Conservation (phyloP, 2,888 invertebrate genomes). For the Synergus gifuensis region DNA sequence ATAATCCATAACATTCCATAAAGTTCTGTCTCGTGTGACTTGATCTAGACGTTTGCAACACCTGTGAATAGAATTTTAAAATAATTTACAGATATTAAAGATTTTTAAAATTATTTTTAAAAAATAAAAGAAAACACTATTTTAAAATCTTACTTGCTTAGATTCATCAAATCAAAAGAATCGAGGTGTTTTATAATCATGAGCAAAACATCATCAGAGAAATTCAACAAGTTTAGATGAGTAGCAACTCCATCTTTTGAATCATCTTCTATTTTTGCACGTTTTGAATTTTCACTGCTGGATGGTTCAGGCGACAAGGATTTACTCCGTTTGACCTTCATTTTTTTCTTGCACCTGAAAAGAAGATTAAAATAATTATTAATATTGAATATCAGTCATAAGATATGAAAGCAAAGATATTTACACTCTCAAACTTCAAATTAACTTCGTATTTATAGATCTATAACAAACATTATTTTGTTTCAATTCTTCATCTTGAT, state of each 20-base stretch:
- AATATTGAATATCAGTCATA: not conserved
- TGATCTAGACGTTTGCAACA: constrained; percentile 78
- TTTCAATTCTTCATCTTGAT: too few relatives aligned
- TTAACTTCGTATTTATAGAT: not conserved
- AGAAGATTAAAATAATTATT: not conserved
- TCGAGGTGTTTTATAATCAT: constrained; percentile 79
- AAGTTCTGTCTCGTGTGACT: constrained; percentile 79
- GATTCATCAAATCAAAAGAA: constrained; percentile 78
- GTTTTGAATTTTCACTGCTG: constrained; percentile 66
- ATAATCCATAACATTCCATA: constrained; percentile 80
- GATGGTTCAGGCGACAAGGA: constrained; percentile 72
- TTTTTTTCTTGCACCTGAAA: constrained; percentile 28
- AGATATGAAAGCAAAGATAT: not conserved
- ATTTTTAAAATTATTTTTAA: not conserved
- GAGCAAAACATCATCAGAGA: constrained; percentile 82
- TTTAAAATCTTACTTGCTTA: constrained; percentile 37
- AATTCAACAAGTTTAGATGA: constrained; percentile 76
- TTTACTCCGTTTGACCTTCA: constrained; percentile 71
- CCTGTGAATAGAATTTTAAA: constrained; percentile 67
- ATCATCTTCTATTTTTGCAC: constrained; percentile 56
- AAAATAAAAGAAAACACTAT: constrained; percentile 29
- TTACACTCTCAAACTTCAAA: too few relatives aligned
- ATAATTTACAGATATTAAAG: not conserved
- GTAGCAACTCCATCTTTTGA: constrained; percentile 10
- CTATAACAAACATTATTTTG: too few relatives aligned